Percentiles rank a stretch among this genome's conserved stretches.
phyloP scores from a whole-genome alignment of 2,113 vertebrate genomes.

The Zapus hudsonius region DNA sequence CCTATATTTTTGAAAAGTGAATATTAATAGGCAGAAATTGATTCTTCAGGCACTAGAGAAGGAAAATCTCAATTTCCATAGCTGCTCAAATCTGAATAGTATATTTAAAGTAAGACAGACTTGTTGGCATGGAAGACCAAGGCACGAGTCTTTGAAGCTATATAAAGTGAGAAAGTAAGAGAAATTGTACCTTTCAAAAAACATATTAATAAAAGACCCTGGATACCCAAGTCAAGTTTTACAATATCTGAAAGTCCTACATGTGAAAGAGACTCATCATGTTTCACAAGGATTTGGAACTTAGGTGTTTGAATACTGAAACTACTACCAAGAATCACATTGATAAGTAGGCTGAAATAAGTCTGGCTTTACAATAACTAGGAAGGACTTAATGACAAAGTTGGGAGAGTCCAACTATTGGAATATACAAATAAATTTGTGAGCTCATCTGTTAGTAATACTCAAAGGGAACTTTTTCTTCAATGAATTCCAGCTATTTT shows the following conservation, averaged over 20 bases:
- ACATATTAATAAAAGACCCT: neutral
- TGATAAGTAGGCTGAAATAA: neutral
- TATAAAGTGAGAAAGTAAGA: neutral
- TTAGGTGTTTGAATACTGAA: constrained; percentile 16
- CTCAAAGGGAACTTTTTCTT: neutral
- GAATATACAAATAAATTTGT: neutral
- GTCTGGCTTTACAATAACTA: neutral
- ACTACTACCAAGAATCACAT: neutral
- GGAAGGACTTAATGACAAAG: neutral
- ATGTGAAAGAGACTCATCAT: neutral
- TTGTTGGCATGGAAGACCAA: neutral
- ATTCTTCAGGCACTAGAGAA: neutral
- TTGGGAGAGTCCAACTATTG: neutral
- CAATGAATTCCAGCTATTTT: neutral
- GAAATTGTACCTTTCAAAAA: neutral
- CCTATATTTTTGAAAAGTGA: neutral
- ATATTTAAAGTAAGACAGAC: neutral
- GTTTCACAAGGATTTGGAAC: neutral
- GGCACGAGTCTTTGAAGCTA: neutral
- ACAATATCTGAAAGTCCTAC: neutral
- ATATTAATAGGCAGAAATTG: neutral
- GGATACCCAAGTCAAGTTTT: neutral
- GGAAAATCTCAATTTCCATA: neutral
- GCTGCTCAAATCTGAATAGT: neutral
- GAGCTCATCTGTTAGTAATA: neutral